A percentile compares a stretch with the other conserved stretches of the same genome.
phyloP scores from a whole-genome alignment of 2,113 vertebrate genomes.

The Atractosteus spatula region DNA sequence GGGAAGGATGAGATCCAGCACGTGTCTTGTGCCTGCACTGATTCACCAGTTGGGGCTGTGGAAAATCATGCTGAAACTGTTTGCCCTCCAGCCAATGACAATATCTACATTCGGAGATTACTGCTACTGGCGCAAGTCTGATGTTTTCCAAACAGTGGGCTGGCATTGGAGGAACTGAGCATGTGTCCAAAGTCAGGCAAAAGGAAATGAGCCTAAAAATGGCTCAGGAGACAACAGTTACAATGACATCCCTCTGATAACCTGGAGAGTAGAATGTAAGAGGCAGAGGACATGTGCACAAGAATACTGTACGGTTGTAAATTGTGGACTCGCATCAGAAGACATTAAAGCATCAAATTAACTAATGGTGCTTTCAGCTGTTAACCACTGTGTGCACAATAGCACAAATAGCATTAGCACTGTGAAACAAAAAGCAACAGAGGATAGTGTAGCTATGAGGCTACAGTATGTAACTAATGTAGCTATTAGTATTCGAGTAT shows the following conservation, averaged over 20 bases:
- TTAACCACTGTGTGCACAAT: not conserved
- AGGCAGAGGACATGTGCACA: not conserved
- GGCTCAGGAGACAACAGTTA: not conserved
- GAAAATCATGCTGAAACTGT: conserved; percentile 3
- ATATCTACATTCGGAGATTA: not conserved
- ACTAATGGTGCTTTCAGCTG: conserved; percentile 8
- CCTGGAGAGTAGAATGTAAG: not conserved
- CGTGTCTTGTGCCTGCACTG: not conserved
- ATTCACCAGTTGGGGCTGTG: not conserved
- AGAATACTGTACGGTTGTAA: not conserved
- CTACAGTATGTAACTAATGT: no score
- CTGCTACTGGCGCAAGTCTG: not conserved
- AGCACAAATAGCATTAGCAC: not conserved
- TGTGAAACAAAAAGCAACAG: not conserved
- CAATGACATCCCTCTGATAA: not conserved
- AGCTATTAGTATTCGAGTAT: no score
- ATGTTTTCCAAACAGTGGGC: conserved; percentile 1
- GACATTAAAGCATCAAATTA: not conserved
- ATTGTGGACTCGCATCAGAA: not conserved
- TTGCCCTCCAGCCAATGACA: not conserved
- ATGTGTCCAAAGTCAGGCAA: not conserved
- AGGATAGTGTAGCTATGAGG: not conserved
- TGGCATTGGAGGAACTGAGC: not conserved
- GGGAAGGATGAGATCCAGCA: not conserved
- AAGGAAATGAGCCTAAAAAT: not conserved